phyloP scores from a whole-genome alignment of 2,797 vertebrate species.

The Mycteria americana region DNA sequence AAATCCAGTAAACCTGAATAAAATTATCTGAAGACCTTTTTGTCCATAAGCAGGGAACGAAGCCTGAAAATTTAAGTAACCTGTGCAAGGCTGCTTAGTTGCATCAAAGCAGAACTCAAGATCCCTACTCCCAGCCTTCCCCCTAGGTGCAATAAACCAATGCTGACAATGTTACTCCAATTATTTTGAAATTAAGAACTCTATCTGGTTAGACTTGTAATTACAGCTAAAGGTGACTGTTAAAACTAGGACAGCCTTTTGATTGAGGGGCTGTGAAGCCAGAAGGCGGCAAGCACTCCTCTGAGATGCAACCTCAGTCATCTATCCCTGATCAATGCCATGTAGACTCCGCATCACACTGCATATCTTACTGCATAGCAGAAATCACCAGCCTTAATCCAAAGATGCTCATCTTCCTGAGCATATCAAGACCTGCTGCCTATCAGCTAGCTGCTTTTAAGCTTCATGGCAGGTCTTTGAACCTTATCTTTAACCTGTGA shows the following conservation, averaged over 20 bases:
- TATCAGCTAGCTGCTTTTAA: background rate
- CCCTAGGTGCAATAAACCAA: background rate
- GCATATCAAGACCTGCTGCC: background rate
- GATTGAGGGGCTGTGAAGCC: background rate
- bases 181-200: background rate
- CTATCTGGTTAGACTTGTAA: background rate
- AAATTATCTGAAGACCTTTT: background rate
- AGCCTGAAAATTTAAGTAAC: background rate
- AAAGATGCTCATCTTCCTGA: background rate
- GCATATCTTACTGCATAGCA: background rate
- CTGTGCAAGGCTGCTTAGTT: background rate
- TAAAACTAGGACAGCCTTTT: background rate
- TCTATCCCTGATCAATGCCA: background rate
- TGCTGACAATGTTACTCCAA: background rate
- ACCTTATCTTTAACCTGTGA: background rate
- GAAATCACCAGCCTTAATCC: background rate
- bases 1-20: background rate
- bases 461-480: background rate
- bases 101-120: background rate
- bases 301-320: background rate
- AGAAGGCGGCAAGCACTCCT: background rate
- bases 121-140: background rate
- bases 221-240: background rate
- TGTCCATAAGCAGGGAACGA: background rate
- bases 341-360: background rate